Percentiles rank a stretch among this genome's conserved stretches.
These are phyloP conservation scores for Diarsia brunnea DNA, from an alignment of 2,888 invertebrate genomes.

Conservation along the genomic window DNA sequence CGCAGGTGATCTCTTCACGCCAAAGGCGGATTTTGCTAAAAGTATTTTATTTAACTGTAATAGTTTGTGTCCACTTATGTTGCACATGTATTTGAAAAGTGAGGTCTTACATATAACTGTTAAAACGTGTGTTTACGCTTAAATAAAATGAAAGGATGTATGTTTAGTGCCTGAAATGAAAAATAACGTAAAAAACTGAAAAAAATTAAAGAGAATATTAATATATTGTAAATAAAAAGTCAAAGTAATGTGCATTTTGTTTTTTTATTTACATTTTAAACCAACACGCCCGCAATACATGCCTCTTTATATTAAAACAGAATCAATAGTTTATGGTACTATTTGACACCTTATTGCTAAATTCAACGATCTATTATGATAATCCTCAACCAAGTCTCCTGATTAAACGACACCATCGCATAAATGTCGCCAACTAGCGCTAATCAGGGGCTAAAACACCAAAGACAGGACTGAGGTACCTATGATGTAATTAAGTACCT, in stretches of 20 bases:
- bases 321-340: no score
- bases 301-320: neutral
- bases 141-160: conserved; percentile 72
- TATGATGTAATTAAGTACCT: no score
- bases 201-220: conserved; percentile 87
- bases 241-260: conserved; percentile 73
- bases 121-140: conserved; percentile 79
- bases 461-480: no score
- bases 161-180: conserved; percentile 87
- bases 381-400: no score
- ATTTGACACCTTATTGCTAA: no score
- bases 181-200: conserved; percentile 77
- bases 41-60: conserved; percentile 74
- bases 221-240: conserved; percentile 90
- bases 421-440: no score
- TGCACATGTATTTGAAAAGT: conserved; percentile 78
- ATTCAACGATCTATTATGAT: no score
- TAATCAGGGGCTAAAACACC: no score
- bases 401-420: no score
- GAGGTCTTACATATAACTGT: conserved; percentile 79
- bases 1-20: conserved; percentile 82
- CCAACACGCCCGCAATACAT: no score
- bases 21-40: conserved; percentile 80
- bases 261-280: conserved; percentile 61
- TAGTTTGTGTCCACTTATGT: conserved; percentile 68